Evolutionary conservation across 2,888 invertebrate species (phyloP).

Genomic region (Drosophila algonquin): DNA sequence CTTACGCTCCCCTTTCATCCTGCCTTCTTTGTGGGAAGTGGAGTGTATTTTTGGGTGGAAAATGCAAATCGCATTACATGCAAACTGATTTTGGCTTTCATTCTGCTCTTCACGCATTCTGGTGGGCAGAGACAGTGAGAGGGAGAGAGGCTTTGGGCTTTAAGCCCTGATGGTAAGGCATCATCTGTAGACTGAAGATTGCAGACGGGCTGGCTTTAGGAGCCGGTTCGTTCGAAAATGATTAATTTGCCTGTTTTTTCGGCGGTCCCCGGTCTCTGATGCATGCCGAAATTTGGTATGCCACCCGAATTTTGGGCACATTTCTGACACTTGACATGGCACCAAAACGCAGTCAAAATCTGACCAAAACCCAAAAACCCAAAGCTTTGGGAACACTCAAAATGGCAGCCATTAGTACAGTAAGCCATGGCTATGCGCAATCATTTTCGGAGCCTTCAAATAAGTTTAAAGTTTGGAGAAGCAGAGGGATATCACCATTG

Average conservation of each 20-base stretch:
- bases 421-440: neutral
- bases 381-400: neutral
- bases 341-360: neutral
- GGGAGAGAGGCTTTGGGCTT: neutral
- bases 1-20: too few species aligned
- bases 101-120: neutral
- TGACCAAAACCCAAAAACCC: neutral
- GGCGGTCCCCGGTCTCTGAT: conserved; percentile 12
- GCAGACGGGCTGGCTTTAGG: conserved; percentile 2
- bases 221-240: conserved; percentile 1
- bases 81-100: conserved; percentile 33
- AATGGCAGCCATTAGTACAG: neutral
- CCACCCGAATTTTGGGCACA: neutral
- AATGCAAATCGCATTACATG: conserved; percentile 59
- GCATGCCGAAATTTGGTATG: conserved; percentile 30
- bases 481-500: too few species aligned
- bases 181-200: neutral
- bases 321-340: conserved; percentile 3
- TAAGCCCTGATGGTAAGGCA: conserved; percentile 1
- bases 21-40: too few species aligned
- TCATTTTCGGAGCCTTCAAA: neutral
- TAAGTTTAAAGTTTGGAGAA: too few species aligned
- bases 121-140: neutral
- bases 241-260: conserved; percentile 4
- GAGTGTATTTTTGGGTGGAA: conserved; percentile 3